Conservation (phyloP, 2,797 vertebrate species). For the Petrocephalus sullivani region DNA sequence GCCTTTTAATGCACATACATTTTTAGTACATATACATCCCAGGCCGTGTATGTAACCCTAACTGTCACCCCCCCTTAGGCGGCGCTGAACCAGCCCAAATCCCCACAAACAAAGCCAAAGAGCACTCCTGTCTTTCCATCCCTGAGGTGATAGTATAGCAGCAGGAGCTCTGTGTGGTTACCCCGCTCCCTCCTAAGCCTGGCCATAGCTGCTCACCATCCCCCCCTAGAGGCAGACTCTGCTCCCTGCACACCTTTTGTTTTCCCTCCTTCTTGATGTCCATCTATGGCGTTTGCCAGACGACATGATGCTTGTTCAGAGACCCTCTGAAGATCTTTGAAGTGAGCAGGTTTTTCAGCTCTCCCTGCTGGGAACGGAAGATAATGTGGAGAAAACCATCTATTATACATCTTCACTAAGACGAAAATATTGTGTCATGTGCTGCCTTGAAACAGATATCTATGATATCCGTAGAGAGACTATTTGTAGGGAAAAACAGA, state of each 20-base stretch:
- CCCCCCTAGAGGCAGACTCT: conserved; percentile 63
- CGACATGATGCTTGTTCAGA: conserved; percentile 72
- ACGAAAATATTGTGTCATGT: conserved; percentile 66
- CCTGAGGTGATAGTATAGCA: neutral
- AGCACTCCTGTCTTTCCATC: conserved; percentile 30
- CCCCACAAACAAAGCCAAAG: neutral
- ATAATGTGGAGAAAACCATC: conserved; percentile 74
- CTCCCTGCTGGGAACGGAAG: conserved; percentile 74
- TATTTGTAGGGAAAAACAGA: neutral
- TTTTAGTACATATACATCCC: neutral
- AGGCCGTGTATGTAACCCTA: neutral
- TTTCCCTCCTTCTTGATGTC: conserved; percentile 25
- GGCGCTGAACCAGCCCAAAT: neutral
- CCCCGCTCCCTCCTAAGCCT: neutral
- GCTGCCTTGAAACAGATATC: conserved; percentile 62
- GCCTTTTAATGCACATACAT: neutral
- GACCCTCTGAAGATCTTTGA: conserved; percentile 69
- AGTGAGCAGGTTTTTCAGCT: conserved; percentile 70
- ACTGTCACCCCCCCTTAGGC: neutral
- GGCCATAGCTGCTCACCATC: conserved; percentile 66
- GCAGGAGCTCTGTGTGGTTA: neutral
- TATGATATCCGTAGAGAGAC: neutral
- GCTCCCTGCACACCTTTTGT: conserved; percentile 23
- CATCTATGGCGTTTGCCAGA: conserved; percentile 63
- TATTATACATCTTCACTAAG: conserved; percentile 70